Evolutionary conservation across 2,113 vertebrate genomes (phyloP), one percentile per base, ranked within the genome.

Genomic region (Nesogale talazaci): DNA sequence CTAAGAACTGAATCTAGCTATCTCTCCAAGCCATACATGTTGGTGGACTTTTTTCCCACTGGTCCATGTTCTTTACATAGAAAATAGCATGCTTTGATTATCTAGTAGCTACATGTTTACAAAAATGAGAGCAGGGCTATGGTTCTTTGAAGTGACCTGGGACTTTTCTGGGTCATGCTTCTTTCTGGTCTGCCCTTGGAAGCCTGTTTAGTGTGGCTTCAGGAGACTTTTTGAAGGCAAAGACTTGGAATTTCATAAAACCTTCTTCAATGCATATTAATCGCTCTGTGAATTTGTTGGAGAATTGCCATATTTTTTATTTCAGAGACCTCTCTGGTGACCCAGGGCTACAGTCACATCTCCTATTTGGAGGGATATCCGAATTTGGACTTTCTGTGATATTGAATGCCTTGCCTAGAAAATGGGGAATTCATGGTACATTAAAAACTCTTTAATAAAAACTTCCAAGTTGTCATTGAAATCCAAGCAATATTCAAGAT

Each of bases 291-390:
- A 83, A 83, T 93, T 75, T 76, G n/a, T 77, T 94, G 65, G 46
- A 74, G 70, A 8, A 83, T 46, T 79, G 19, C 89, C 29, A 0
- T 42, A 20, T 86, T 86, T 95, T 95, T 92, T 85, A 70, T 29
- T 88, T 59, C 57, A 36, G 70, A 78, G n/a, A 76, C 12, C 1
- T 83, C 61, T 86, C 2, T 61, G 59, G 59, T 61, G 25, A 70
- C 16, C 40, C 31, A 52, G 57, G 67, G 14, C 52, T 87, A 25
- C 2, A 57, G 5, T 81, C 38, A 57, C 1, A 56, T 31, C 79
- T 12, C 23, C 69, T 56, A n/a, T 95, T 87, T 85, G 23, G 46
- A 74, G 69, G 40, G 63, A 19, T 82, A 34, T 89, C 38, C 90
- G 40, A 88, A 82, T 65, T 72, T 89, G 6, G 12, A 40, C 69